Base-by-base conservation (phyloP, 2,888 invertebrate genomes). In the Halictus quadricinctus region DNA sequence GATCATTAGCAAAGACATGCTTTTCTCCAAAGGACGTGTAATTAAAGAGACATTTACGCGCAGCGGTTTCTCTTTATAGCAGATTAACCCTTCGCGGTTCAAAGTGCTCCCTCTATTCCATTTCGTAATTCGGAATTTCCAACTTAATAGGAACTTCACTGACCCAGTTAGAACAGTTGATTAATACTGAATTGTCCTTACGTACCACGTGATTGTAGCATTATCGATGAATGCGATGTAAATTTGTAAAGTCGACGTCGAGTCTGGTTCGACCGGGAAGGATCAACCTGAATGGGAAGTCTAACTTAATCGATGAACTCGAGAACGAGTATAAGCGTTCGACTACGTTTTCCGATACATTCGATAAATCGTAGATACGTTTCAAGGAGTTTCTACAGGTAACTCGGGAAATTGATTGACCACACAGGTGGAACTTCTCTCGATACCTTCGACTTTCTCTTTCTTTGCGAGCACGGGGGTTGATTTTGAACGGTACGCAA, bases 21-120 rank as follows among this genome's bases (percentile, higher is more conserved):
- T 64, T 25, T 64, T 29, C 25, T 5, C 29, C 64, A 15, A 13
- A 64, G 15, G 29, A 64, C 3, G n/a, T 58, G 12, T n/a, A 58
- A 58, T n/a, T 58, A n/a, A n/a, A 58, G 58, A n/a, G 58, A n/a
- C 58, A 58, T 58, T n/a, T 58, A n/a, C 54, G n/a, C n/a, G 12
- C n/a, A n/a, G 58, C 1, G 12, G n/a, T 12, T 58, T 58, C 58
- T 58, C 58, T n/a, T 58, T n/a, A n/a, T n/a, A 58, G 58, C 58
- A n/a, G 58, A 58, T 58, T n/a, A 58, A n/a, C 58, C 58, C n/a
- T n/a, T n/a, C 25, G n/a, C 58, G 58, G 58, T n/a, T n/a, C 58
- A n/a, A 58, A 58, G 58, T n/a, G n/a, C 12, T n/a, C 5, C 58
- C 12, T 1, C n/a, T 12, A 12, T n/a, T n/a, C n/a, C 58, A n/a